Evolutionary conservation across 2,113 vertebrate genomes (phyloP).

Genomic region (Heliornis fulica): DNA sequence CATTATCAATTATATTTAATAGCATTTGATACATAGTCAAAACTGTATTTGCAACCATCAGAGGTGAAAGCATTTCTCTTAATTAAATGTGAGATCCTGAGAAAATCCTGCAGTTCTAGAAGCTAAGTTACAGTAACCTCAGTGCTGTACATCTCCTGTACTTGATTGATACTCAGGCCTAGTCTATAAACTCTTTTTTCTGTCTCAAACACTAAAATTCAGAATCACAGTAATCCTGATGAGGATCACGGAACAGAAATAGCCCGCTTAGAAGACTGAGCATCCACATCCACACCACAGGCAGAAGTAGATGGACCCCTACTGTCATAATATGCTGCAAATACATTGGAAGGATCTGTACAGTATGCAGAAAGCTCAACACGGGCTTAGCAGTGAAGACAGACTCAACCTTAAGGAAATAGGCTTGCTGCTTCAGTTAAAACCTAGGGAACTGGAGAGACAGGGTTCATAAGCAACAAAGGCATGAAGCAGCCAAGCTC

Average conservation of each 20-base stretch:
- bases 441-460: not conserved
- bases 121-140: not conserved
- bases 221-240: not conserved
- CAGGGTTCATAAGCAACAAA: not conserved
- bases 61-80: not conserved
- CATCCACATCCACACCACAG: not conserved
- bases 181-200: not conserved
- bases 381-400: not conserved
- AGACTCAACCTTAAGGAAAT: not conserved
- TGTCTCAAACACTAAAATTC: not conserved
- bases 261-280: not conserved
- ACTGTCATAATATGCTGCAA: not conserved
- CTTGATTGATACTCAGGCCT: not conserved
- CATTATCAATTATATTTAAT: not conserved
- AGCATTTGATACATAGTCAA: not conserved
- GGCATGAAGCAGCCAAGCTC: not conserved
- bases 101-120: not conserved
- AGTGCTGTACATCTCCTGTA: not conserved
- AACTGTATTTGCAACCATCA: not conserved
- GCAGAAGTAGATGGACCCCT: not conserved
- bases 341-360: not conserved
- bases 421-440: not conserved
- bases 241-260: not conserved
- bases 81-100: not conserved
- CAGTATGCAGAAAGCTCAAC: not conserved